These are phyloP conservation scores for Ranitomeya variabilis DNA, from an alignment of 2,113 vertebrate species.

Conservation along the genomic window DNA sequence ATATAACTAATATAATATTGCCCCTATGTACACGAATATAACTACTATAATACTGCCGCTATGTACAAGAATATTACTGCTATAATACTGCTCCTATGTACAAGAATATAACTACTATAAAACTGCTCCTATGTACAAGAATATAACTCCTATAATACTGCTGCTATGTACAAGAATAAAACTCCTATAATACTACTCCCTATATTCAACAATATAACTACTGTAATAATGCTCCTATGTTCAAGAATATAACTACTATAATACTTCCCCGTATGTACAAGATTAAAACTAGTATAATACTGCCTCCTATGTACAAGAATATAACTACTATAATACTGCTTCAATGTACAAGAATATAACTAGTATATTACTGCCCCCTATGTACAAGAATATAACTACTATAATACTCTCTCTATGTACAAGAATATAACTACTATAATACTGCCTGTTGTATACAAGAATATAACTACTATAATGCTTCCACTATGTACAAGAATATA, in stretches of 20 bases:
- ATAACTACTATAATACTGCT: neutral
- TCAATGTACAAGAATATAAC: neutral
- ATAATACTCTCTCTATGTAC: too few relatives aligned
- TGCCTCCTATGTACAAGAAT: neutral
- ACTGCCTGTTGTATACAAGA: neutral
- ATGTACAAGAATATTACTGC: too few relatives aligned
- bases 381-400: too few relatives aligned
- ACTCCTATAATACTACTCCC: neutral
- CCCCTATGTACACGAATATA: too few relatives aligned
- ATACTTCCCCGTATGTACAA: neutral
- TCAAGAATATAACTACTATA: neutral
- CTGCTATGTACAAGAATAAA: neutral
- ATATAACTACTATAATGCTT: constrained; percentile 2
- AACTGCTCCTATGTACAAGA: neutral
- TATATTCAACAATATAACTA: neutral
- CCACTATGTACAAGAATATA: neutral
- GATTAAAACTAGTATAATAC: neutral
- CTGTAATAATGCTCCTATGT: neutral
- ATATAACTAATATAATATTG: too few relatives aligned
- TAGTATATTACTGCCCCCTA: neutral
- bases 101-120: too few relatives aligned
- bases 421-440: too few relatives aligned
- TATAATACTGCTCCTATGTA: too few relatives aligned
- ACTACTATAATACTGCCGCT: too few relatives aligned
- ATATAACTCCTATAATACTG: neutral